A percentile compares a stretch with the other conserved stretches of the same genome.
phyloP scores from a whole-genome alignment of 2,888 invertebrate genomes.

The Drosophila demipolita region DNA sequence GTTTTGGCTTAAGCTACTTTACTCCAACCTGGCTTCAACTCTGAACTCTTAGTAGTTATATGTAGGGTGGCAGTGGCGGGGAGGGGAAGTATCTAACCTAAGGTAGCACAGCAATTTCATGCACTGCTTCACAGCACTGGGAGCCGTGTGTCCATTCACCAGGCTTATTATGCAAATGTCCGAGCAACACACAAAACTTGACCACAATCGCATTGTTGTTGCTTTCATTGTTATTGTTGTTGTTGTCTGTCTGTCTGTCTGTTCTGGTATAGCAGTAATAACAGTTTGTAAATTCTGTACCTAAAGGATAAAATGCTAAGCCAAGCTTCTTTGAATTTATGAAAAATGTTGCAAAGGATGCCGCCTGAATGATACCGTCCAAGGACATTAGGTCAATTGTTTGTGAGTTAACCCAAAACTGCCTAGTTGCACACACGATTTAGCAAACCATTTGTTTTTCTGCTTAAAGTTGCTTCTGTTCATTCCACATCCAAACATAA shows the following conservation, averaged over 20 bases:
- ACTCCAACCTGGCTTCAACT: constrained; percentile 16
- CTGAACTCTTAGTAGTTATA: background rate
- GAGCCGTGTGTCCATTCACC: constrained; percentile 56
- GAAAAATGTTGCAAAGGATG: constrained; percentile 12
- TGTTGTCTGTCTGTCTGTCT: constrained; percentile 8
- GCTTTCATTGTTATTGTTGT: background rate
- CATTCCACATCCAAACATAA: background rate
- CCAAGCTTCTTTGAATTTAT: constrained; percentile 31
- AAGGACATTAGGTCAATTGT: constrained; percentile 24
- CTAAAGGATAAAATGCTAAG: constrained; percentile 35
- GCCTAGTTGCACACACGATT: background rate
- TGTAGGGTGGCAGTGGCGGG: background rate
- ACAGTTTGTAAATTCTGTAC: constrained; percentile 51
- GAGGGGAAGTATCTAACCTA: constrained; percentile 50
- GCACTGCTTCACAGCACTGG: constrained; percentile 65
- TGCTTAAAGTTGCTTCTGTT: background rate
- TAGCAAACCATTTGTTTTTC: background rate
- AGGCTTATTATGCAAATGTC: constrained; percentile 77
- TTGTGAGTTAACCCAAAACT: constrained; percentile 2
- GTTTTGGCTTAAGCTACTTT: constrained; percentile 64
- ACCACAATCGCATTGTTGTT: constrained; percentile 61
- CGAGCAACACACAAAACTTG: constrained; percentile 53
- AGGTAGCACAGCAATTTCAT: constrained; percentile 74
- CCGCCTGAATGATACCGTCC: background rate
- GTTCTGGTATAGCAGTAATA: constrained; percentile 38